Percentiles rank a stretch among this genome's conserved stretches.
Conservation (phyloP, 2,797 vertebrate genomes). For the Micropoecilia bifurca region DNA sequence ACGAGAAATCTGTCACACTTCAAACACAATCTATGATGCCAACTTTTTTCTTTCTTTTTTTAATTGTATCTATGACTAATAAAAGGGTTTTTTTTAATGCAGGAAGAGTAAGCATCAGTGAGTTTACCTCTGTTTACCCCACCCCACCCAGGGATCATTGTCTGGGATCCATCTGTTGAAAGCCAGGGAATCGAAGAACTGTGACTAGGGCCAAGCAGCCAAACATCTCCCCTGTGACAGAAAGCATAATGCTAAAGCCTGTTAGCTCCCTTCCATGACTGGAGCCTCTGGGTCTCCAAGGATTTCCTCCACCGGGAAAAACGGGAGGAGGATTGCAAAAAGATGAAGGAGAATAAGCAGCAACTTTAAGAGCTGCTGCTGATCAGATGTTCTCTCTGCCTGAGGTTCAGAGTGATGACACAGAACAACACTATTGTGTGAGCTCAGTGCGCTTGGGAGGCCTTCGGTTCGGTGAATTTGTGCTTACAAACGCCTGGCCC, state of each 20-base stretch:
- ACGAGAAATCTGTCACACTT: neutral
- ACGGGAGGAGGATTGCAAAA: slow-evolving; percentile 8
- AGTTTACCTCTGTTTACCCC: slow-evolving; percentile 21
- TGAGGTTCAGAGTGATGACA: slow-evolving; percentile 41
- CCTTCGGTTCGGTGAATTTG: slow-evolving; percentile 37
- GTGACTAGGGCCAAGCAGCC: slow-evolving; percentile 55
- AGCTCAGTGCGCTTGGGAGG: slow-evolving; percentile 43
- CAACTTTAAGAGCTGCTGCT: slow-evolving; percentile 36
- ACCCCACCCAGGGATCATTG: slow-evolving; percentile 7
- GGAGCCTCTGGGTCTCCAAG: slow-evolving; percentile 37
- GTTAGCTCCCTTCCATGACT: slow-evolving; percentile 46
- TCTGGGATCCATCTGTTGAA: slow-evolving; percentile 30
- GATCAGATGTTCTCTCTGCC: slow-evolving; percentile 49
- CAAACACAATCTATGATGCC: slow-evolving; percentile 4
- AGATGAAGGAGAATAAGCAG: slow-evolving; percentile 24
- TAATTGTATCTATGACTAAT: neutral
- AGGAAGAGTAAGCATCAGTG: neutral
- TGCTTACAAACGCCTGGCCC: slow-evolving; percentile 53
- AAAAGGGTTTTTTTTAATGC: neutral
- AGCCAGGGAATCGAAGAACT: slow-evolving; percentile 48
- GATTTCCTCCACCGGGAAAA: slow-evolving; percentile 38
- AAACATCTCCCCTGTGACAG: slow-evolving; percentile 53
- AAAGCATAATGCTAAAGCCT: slow-evolving; percentile 44
- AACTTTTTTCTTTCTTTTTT: neutral
- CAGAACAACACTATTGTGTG: slow-evolving; percentile 22